Percentiles rank a stretch among this genome's conserved stretches.
Conservation (phyloP, 2,113 vertebrate species). For the Falcunculus frontatus region DNA sequence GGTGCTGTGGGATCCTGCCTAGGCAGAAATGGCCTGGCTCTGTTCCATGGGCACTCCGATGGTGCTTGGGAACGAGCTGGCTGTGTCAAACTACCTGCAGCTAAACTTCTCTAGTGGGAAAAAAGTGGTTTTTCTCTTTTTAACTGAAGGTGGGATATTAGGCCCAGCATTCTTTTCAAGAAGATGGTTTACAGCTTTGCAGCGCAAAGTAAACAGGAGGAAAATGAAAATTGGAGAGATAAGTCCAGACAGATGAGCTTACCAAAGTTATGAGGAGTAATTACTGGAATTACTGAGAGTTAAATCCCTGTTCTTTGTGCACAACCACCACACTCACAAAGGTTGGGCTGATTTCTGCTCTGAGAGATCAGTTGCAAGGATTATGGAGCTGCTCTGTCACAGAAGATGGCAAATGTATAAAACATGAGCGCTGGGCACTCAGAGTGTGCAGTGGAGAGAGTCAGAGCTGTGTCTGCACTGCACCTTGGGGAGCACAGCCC, state of each 20-base stretch:
- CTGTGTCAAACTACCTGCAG: not conserved
- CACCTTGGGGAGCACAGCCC: not conserved
- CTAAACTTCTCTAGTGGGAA: not conserved
- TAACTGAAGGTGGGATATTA: not conserved
- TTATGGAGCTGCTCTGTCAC: not conserved
- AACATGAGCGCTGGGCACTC: not conserved
- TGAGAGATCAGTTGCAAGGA: not conserved
- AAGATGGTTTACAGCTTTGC: not conserved
- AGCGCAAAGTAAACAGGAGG: not conserved
- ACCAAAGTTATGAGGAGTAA: not conserved
- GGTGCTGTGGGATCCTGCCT: not conserved
- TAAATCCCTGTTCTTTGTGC: not conserved
- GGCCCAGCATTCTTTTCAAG: not conserved
- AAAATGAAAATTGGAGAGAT: not conserved
- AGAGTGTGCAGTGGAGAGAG: not conserved
- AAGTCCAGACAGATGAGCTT: not conserved
- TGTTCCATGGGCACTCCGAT: rapidly evolving
- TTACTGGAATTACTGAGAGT: not conserved
- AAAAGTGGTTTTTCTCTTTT: not conserved
- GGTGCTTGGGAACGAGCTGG: not conserved
- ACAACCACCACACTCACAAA: not conserved
- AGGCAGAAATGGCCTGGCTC: not conserved
- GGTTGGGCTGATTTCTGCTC: not conserved
- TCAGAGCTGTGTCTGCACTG: not conserved
- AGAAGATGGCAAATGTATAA: not conserved